Evolutionary conservation across 2,797 vertebrate species (phyloP), one percentile per base, ranked within the genome.

Genomic region (Smutsia temminckii): DNA sequence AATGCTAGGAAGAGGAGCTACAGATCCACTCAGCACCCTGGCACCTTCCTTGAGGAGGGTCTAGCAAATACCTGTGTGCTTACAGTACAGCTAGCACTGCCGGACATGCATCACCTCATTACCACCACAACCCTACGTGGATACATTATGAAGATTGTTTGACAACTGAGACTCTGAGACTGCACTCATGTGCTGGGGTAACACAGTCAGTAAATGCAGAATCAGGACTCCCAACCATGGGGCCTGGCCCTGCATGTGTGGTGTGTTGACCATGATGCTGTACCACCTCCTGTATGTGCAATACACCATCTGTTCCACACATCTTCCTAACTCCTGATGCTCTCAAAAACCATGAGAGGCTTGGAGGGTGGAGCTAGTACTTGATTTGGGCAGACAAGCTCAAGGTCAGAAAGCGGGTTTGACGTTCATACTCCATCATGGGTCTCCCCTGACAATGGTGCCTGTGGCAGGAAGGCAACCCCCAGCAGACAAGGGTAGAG

Each of bases 371-470:
- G 81, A 20, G 17, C 32, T 32, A 13, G 29, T 61, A 42, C 32
- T 49, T 64, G 77, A 71, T 78, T 96, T 78, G 68, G 55, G 64
- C 9, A 42, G 64, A 27, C 53, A 91, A 78, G 49, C 40, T 57
- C 34, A 66, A 59, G 9, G 37, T 64, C 69, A 53, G 77, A 80
- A 13, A 72, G 46, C 40, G 1, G 21, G 14, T 85, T 63, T 74
- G 29, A 55, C 57, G 8, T 71, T 55, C 46, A 11, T 37, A 12
- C 4, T 34, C 27, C n/a, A n/a, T 46, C 20, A 57, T 25, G 29
- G 23, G 2, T 75, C 34, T 84, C 49, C 14, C 23, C 6, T 46
- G 2, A 37, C 74, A 81, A 23, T 2, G 6, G 27, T 51, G 20
- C 27, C 53, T 79, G 0, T 68, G 63, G 63, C 42, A 74, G 53